phyloP scores from a whole-genome alignment of 1,140 invertebrate species.

The Drosophila orena region DNA sequence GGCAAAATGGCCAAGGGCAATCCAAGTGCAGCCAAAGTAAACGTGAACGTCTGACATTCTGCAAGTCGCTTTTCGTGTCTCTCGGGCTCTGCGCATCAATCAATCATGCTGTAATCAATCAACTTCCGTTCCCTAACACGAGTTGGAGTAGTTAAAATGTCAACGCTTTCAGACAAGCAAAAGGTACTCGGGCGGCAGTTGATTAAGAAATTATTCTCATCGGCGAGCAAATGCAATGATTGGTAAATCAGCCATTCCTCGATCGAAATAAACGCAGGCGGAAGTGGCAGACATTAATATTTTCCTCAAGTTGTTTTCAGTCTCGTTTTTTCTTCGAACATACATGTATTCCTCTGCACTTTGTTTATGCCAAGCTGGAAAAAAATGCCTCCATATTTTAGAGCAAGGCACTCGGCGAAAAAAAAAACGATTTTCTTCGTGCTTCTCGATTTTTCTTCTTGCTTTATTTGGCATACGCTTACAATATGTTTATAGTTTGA shows the following conservation, averaged over 20 bases:
- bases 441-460: too few species aligned
- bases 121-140: constrained; percentile 42
- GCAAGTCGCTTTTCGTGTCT: constrained; percentile 6
- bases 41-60: constrained; percentile 32
- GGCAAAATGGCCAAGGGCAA: constrained; percentile 17
- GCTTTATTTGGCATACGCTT: too few species aligned
- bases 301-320: constrained; percentile 11
- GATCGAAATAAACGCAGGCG: constrained; percentile 24
- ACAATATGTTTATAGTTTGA: too few species aligned
- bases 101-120: constrained; percentile 50
- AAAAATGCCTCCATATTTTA: constrained; percentile 48
- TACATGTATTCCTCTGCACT: constrained; percentile 44
- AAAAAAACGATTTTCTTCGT: neutral
- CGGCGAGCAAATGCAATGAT: constrained; percentile 31
- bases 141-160: constrained; percentile 46
- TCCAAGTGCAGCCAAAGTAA: constrained; percentile 29
- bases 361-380: constrained; percentile 59
- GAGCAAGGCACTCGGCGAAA: constrained; percentile 12
- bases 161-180: constrained; percentile 22
- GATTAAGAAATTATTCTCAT: constrained; percentile 41
- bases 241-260: constrained; percentile 21
- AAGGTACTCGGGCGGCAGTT: constrained; percentile 6
- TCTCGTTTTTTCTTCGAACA: neutral
- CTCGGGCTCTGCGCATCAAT: constrained; percentile 20
- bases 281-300: constrained; percentile 42